Percentiles rank a stretch among this genome's conserved stretches.
phyloP scores from a whole-genome alignment of 2,888 invertebrate genomes.

The Subacronicta megacephala region DNA sequence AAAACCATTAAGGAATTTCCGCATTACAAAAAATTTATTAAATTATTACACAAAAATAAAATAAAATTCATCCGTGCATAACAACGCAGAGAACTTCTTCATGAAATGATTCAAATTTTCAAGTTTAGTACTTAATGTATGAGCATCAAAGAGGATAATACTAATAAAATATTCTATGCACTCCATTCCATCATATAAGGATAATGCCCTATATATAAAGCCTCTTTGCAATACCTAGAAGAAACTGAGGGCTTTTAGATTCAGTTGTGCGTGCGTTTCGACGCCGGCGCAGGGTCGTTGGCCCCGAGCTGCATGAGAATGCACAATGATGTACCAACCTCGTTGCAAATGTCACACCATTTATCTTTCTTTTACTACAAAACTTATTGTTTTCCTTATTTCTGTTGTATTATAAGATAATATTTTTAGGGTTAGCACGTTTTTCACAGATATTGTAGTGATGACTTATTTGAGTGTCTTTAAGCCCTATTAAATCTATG shows the following conservation, averaged over 20 bases:
- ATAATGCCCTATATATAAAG: slow-evolving; percentile 31
- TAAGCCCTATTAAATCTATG: slow-evolving; percentile 7
- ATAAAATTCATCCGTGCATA: too few relatives aligned
- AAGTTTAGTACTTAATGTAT: too few relatives aligned
- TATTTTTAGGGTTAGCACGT: not conserved
- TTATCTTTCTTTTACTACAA: slow-evolving; percentile 56
- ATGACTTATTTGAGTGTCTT: slow-evolving; percentile 10
- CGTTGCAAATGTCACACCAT: slow-evolving; percentile 66
- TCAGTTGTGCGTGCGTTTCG: slow-evolving; percentile 40
- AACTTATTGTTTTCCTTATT: slow-evolving; percentile 23
- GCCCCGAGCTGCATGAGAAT: slow-evolving; percentile 70
- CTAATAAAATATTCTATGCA: slow-evolving; percentile 40
- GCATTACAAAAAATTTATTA: too few relatives aligned
- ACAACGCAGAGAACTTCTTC: too few relatives aligned
- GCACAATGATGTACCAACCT: slow-evolving; percentile 76
- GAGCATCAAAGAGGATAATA: not conserved
- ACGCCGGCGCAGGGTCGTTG: slow-evolving; percentile 48
- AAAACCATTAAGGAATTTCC: too few relatives aligned
- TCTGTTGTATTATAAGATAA: not conserved
- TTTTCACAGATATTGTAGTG: slow-evolving; percentile 9
- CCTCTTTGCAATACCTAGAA: slow-evolving; percentile 35
- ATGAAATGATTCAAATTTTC: too few relatives aligned
- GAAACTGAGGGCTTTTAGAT: slow-evolving; percentile 40
- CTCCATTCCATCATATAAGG: slow-evolving; percentile 9
- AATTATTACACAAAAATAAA: too few relatives aligned